Base-by-base conservation (phyloP, 1,140 invertebrate genomes). In the Drosophila busckii region DNA sequence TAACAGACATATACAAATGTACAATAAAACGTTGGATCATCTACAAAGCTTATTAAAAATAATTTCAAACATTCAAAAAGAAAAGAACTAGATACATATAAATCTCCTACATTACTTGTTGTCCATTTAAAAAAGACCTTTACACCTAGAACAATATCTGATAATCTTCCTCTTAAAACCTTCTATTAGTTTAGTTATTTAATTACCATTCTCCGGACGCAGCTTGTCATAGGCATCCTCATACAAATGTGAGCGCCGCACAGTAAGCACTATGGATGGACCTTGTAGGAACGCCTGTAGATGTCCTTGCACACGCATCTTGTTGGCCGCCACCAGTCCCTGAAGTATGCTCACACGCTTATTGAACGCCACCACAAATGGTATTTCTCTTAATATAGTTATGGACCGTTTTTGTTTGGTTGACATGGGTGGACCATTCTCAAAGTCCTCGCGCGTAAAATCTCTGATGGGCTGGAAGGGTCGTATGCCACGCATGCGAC, bases 141-240 rank as follows among this genome's bases (percentile, higher is more conserved):
- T 9, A 1, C 1, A 22, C 78, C 85, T n/a, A n/a, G n/a, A n/a
- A n/a, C n/a, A n/a, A n/a, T n/a, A n/a, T n/a, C n/a, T n/a, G n/a
- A n/a, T n/a, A n/a, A n/a, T n/a, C n/a, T n/a, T n/a, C n/a, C n/a
- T n/a, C n/a, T n/a, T n/a, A n/a, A n/a, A n/a, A n/a, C n/a, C n/a
- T n/a, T n/a, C n/a, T n/a, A n/a, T n/a, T n/a, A n/a, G n/a, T n/a
- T n/a, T n/a, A n/a, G n/a, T n/a, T n/a, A n/a, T n/a, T n/a, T n/a
- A n/a, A n/a, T n/a, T 88, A 94, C 94, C 94, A 89, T 97, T 98
- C 70, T 96, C 94, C 1, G 91, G 90, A 3, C 96, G 96, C 0
- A 99, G 88, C 88, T 97, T 97, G 17, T 97, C 96, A 88, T 97
- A 98, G 0, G 97, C 96, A 89, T 99, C 98, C 89, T 99, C 98